These are phyloP conservation scores for Acronicta leporina DNA, from an alignment of 2,888 invertebrate genomes.

Conservation along the genomic window DNA sequence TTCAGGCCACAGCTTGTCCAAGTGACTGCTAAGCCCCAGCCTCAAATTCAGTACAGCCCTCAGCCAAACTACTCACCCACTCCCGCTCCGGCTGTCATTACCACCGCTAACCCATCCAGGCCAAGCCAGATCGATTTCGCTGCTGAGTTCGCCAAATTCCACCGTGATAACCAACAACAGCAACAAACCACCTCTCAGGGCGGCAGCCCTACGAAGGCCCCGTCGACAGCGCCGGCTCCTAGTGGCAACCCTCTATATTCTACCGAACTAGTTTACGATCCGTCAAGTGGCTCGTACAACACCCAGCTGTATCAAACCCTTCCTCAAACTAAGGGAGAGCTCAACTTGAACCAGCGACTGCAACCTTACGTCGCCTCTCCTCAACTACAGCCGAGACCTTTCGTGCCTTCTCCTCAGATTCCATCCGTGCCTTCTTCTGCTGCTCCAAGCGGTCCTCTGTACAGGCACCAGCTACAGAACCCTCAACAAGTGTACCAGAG, in stretches of 20 bases:
- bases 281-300: constrained; percentile 93
- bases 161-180: constrained; percentile 91
- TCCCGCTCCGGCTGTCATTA: constrained; percentile 71
- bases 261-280: constrained; percentile 93
- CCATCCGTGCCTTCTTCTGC: constrained; percentile 77
- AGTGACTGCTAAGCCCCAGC: constrained; percentile 88
- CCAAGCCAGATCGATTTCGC: constrained; percentile 90
- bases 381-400: constrained; percentile 87
- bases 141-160: constrained; percentile 93
- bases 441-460: constrained; percentile 81
- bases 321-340: constrained; percentile 92
- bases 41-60: constrained; percentile 84
- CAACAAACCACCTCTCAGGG: constrained; percentile 83
- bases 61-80: constrained; percentile 81
- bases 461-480: constrained; percentile 82
- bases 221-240: constrained; percentile 73
- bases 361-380: constrained; percentile 92
- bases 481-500: constrained; percentile 89
- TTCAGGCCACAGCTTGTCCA: constrained; percentile 90
- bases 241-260: constrained; percentile 92
- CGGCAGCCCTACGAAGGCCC: constrained; percentile 77
- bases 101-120: constrained; percentile 61
- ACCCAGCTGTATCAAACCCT: constrained; percentile 93
- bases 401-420: constrained; percentile 89
- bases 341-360: constrained; percentile 92